phyloP scores from a whole-genome alignment of 2,888 invertebrate species.

The Pseudococcus viburni region DNA sequence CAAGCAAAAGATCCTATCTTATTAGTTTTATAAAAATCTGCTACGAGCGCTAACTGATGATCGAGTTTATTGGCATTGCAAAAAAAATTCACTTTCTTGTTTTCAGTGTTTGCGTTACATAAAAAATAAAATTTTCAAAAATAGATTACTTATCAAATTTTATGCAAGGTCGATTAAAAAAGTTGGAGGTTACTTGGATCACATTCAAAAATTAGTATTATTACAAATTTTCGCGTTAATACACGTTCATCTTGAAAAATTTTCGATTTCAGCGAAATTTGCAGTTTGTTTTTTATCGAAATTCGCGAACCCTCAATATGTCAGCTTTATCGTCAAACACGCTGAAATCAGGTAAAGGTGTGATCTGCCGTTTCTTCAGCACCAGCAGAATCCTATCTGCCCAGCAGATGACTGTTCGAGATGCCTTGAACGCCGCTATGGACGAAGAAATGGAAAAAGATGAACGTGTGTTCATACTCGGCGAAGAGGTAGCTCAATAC shows the following conservation, averaged over 20 bases:
- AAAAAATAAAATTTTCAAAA: conserved; percentile 16
- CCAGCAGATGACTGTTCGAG: conserved; percentile 89
- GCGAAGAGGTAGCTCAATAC: conserved; percentile 98
- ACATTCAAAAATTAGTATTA: conserved; percentile 57
- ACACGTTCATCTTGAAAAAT: conserved; percentile 32
- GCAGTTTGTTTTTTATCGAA: neutral
- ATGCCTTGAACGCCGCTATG: conserved; percentile 95
- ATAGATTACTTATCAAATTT: conserved; percentile 50
- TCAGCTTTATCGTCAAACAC: conserved; percentile 48
- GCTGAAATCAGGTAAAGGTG: conserved; percentile 44
- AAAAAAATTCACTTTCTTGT: neutral
- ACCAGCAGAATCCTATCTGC: conserved; percentile 38
- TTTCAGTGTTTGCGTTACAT: neutral
- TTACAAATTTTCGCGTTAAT: conserved; percentile 30
- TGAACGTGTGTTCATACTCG: conserved; percentile 89
- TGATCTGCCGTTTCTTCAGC: conserved; percentile 61
- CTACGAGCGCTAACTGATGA: neutral
- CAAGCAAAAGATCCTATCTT: too few relatives aligned
- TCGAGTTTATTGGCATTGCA: neutral
- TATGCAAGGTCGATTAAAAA: conserved; percentile 47
- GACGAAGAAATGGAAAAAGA: conserved; percentile 97
- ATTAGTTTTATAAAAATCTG: neutral
- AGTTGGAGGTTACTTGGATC: conserved; percentile 60
- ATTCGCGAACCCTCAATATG: conserved; percentile 6
- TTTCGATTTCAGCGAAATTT: neutral